phyloP scores from a whole-genome alignment of 1,140 invertebrate species.

The Aphaenogaster rudis region DNA sequence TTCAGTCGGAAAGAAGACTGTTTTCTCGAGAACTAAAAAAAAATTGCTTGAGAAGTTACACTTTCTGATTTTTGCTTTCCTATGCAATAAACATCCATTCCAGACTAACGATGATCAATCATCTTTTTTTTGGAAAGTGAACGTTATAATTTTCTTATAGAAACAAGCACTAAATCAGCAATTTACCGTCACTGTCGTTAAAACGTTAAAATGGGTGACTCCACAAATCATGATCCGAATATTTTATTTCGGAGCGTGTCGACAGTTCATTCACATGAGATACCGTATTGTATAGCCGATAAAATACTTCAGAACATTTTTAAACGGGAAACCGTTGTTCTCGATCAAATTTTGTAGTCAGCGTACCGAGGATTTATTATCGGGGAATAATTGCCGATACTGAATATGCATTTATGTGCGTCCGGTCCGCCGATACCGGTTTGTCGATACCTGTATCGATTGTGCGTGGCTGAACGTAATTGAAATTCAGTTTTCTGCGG shows the following conservation, averaged over 20 bases:
- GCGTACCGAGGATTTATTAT: slow-evolving; percentile 9
- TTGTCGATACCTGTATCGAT: slow-evolving; percentile 18
- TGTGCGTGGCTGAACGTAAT: neutral
- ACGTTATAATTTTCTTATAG: neutral
- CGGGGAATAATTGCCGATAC: slow-evolving; percentile 25
- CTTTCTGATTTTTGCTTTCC: neutral
- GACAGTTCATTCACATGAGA: slow-evolving; percentile 8
- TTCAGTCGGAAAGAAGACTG: neutral
- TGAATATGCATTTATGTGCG: slow-evolving; percentile 23
- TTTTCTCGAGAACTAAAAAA: neutral
- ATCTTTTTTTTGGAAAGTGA: neutral
- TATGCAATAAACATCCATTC: neutral
- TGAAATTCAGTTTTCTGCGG: slow-evolving; percentile 28
- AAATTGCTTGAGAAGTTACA: neutral
- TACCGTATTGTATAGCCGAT: slow-evolving; percentile 25
- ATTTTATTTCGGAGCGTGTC: slow-evolving; percentile 43
- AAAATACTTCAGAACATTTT: slow-evolving; percentile 13
- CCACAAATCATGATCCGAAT: slow-evolving; percentile 21
- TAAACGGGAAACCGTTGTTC: slow-evolving; percentile 7
- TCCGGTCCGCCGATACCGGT: neutral
- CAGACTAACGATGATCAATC: neutral
- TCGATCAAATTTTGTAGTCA: slow-evolving; percentile 36
- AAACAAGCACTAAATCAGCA: slow-evolving; percentile 25
- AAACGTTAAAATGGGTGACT: slow-evolving; percentile 41
- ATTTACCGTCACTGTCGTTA: neutral